phyloP scores from a whole-genome alignment of 2,888 invertebrate species.

The Zygaena filipendulae region DNA sequence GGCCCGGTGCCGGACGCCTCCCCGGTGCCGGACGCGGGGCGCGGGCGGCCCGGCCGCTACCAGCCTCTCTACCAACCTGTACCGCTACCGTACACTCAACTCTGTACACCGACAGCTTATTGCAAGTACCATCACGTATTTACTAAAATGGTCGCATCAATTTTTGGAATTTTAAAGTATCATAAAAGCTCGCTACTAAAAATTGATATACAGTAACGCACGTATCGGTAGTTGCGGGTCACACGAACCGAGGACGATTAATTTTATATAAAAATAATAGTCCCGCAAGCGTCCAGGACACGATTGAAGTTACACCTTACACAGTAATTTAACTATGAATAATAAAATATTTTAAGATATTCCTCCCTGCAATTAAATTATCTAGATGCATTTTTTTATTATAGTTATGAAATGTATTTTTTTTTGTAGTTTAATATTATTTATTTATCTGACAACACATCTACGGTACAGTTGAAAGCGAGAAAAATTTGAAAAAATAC shows the following conservation, averaged over 20 bases:
- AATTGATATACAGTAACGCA: conserved; percentile 32
- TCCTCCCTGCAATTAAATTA: conserved; percentile 62
- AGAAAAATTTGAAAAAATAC: conserved; percentile 68
- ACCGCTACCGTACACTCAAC: conserved; percentile 22
- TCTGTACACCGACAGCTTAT: conserved; percentile 28
- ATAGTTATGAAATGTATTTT: conserved; percentile 62
- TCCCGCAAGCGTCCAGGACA: conserved; percentile 39
- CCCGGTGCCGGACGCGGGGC: conserved; percentile 12
- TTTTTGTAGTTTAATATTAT: conserved; percentile 55
- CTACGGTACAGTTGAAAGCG: conserved; percentile 69
- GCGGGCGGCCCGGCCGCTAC: conserved; percentile 9
- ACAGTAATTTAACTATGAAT: conserved; percentile 61
- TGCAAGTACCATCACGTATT: conserved; percentile 24
- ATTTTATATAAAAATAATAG: conserved; percentile 38
- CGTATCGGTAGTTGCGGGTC: conserved; percentile 22
- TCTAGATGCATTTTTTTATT: conserved; percentile 54
- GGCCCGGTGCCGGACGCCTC: too few relatives aligned
- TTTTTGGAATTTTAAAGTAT: conserved; percentile 22
- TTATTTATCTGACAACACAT: conserved; percentile 65
- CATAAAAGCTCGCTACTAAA: conserved; percentile 37
- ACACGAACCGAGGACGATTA: conserved; percentile 30
- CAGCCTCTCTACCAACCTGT: conserved; percentile 20
- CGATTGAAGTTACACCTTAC: conserved; percentile 46
- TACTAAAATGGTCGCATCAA: too few relatives aligned
- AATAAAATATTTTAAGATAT: conserved; percentile 62